Evolutionary conservation across 1,140 invertebrate species (phyloP).

Genomic region (Ceratina australensis): DNA sequence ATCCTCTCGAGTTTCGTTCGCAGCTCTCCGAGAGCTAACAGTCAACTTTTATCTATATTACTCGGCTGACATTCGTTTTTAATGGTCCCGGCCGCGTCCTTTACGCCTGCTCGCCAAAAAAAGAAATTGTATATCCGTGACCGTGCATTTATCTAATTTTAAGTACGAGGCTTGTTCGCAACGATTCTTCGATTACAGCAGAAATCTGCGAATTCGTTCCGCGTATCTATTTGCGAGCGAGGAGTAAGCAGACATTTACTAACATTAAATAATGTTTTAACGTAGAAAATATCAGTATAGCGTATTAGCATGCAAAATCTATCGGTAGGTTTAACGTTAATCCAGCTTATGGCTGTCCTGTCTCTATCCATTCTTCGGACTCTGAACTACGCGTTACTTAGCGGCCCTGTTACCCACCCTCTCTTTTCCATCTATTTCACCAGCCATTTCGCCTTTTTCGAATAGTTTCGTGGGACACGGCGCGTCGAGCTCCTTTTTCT

Average conservation of each 20-base stretch:
- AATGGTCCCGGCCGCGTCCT: background rate
- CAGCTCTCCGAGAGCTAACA: background rate
- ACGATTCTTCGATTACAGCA: too few relatives aligned
- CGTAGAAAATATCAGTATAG: too few relatives aligned
- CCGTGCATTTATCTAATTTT: background rate
- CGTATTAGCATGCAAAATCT: too few relatives aligned
- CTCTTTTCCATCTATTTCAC: too few relatives aligned
- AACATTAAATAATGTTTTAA: too few relatives aligned
- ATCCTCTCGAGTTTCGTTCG: background rate
- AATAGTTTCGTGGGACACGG: slow-evolving; percentile 21
- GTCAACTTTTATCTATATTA: slow-evolving; percentile 7
- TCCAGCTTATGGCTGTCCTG: slow-evolving; percentile 20
- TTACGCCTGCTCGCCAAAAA: background rate
- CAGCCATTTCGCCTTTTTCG: slow-evolving; percentile 1
- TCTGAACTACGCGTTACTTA: slow-evolving; percentile 1
- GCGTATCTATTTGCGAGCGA: too few relatives aligned
- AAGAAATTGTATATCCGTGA: slow-evolving; percentile 16
- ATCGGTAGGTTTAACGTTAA: background rate
- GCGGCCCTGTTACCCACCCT: background rate
- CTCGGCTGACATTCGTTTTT: background rate
- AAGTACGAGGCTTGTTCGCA: background rate
- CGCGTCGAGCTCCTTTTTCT: slow-evolving; percentile 34
- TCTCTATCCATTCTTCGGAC: too few relatives aligned
- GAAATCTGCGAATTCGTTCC: too few relatives aligned
- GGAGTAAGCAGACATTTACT: too few relatives aligned